Evolutionary conservation across 1,140 invertebrate species (phyloP).

Genomic region (Calosoma granatense): DNA sequence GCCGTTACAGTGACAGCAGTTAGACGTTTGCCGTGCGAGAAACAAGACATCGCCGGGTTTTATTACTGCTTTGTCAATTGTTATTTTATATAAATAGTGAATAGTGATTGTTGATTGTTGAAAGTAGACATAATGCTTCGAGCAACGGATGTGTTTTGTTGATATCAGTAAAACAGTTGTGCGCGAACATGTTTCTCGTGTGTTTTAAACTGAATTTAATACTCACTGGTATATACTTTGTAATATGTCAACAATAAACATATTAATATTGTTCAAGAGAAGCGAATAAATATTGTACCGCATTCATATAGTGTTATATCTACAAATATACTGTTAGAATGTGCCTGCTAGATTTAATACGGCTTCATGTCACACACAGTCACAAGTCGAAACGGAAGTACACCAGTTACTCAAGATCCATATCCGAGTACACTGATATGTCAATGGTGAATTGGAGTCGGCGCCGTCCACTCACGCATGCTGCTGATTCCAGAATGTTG

Average conservation of each 20-base stretch:
- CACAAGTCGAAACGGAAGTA: conserved; percentile 9
- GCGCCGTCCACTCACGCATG: neutral
- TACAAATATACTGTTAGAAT: conserved; percentile 6
- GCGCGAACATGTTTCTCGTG: too few species aligned
- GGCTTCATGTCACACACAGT: conserved; percentile 12
- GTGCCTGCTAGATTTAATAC: conserved; percentile 14
- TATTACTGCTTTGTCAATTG: too few species aligned
- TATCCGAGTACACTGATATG: neutral
- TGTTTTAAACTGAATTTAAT: too few species aligned
- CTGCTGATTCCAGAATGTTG: conserved; percentile 19
- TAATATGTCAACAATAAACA: too few species aligned
- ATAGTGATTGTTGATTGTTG: neutral
- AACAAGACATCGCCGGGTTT: neutral
- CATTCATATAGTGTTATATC: too few species aligned
- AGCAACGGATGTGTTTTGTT: neutral
- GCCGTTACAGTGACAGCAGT: neutral
- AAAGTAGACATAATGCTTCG: neutral
- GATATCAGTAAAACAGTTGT: too few species aligned
- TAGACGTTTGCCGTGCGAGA: neutral
- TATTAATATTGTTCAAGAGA: too few species aligned
- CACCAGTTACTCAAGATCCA: neutral
- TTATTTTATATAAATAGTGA: neutral
- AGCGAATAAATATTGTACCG: too few species aligned
- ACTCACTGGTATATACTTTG: too few species aligned
- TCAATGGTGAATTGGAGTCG: neutral